phyloP scores from a whole-genome alignment of 2,888 invertebrate genomes.

The Chironomus riparius region DNA sequence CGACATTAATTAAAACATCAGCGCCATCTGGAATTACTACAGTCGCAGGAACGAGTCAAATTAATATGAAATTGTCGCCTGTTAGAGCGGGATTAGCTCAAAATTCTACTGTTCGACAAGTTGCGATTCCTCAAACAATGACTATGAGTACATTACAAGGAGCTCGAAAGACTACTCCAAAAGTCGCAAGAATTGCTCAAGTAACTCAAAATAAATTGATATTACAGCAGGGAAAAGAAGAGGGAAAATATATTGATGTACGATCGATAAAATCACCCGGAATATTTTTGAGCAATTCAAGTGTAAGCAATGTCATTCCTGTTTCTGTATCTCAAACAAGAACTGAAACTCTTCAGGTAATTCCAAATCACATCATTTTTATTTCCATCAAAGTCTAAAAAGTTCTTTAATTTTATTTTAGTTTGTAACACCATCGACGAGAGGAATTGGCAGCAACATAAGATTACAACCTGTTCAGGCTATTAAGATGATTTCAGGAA shows the following conservation, averaged over 20 bases:
- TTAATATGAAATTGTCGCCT: slow-evolving; percentile 45
- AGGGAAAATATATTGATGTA: slow-evolving; percentile 59
- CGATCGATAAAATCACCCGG: slow-evolving; percentile 56
- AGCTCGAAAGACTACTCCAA: slow-evolving; percentile 4
- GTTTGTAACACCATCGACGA: slow-evolving; percentile 14
- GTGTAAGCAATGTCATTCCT: slow-evolving; percentile 56
- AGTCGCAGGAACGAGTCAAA: slow-evolving; percentile 37
- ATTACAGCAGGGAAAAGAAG: slow-evolving; percentile 48
- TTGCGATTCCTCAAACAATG: slow-evolving; percentile 46
- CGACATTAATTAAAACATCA: slow-evolving; percentile 39
- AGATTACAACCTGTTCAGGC: background rate
- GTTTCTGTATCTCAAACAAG: slow-evolving; percentile 50
- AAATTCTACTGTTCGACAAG: slow-evolving; percentile 51
- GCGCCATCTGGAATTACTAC: slow-evolving; percentile 47
- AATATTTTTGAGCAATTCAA: slow-evolving; percentile 52
- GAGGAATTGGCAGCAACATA: slow-evolving; percentile 13
- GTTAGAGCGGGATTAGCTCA: slow-evolving; percentile 57
- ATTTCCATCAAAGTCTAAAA: background rate
- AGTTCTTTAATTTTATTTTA: background rate
- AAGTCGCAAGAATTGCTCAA: slow-evolving; percentile 32
- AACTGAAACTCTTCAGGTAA: slow-evolving; percentile 47
- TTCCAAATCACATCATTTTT: background rate
- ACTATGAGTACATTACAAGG: slow-evolving; percentile 38
- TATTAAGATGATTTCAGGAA: background rate
- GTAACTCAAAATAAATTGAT: slow-evolving; percentile 45